Percentiles rank a stretch among this genome's conserved stretches.
Conservation (phyloP, 2,888 invertebrate genomes). For the Drosophila kanekoi region DNA sequence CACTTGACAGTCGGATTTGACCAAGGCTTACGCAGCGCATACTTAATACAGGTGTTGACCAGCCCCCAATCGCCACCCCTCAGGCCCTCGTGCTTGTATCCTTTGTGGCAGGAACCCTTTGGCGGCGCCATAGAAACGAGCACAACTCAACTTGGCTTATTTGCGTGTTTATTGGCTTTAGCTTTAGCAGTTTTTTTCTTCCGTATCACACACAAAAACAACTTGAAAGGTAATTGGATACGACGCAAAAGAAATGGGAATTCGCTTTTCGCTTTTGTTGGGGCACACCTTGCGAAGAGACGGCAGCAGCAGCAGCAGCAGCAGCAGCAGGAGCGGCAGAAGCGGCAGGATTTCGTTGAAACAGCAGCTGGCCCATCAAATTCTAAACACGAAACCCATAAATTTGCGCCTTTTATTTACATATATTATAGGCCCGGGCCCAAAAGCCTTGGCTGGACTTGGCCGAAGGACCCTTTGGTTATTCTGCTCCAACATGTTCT, state of each 20-base stretch:
- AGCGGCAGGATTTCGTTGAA: too few relatives aligned
- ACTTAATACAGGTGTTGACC: slow-evolving; percentile 48
- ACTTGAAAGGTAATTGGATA: slow-evolving; percentile 78
- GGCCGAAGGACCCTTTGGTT: slow-evolving; percentile 18
- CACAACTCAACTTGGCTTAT: slow-evolving; percentile 63
- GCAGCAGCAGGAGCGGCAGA: too few relatives aligned
- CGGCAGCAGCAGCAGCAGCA: slow-evolving; percentile 8
- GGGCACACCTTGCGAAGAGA: slow-evolving; percentile 62
- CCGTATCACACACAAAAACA: slow-evolving; percentile 41
- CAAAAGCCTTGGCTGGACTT: slow-evolving; percentile 24
- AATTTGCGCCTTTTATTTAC: slow-evolving; percentile 78
- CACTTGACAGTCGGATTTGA: slow-evolving; percentile 13
- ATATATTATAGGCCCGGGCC: slow-evolving; percentile 61
- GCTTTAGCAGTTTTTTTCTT: slow-evolving; percentile 28
- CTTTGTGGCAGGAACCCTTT: not conserved
- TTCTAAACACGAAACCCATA: slow-evolving; percentile 76
- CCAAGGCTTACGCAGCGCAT: slow-evolving; percentile 40
- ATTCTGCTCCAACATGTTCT: too few relatives aligned
- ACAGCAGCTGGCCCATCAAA: slow-evolving; percentile 64
- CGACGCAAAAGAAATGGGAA: slow-evolving; percentile 49
- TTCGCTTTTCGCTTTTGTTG: slow-evolving; percentile 27
- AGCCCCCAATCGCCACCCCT: slow-evolving; percentile 1
- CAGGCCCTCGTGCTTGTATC: not conserved
- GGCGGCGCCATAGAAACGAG: slow-evolving; percentile 27
- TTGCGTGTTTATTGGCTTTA: slow-evolving; percentile 78